phyloP scores from a whole-genome alignment of 1,140 invertebrate genomes.

The Melipona quadrifasciata region DNA sequence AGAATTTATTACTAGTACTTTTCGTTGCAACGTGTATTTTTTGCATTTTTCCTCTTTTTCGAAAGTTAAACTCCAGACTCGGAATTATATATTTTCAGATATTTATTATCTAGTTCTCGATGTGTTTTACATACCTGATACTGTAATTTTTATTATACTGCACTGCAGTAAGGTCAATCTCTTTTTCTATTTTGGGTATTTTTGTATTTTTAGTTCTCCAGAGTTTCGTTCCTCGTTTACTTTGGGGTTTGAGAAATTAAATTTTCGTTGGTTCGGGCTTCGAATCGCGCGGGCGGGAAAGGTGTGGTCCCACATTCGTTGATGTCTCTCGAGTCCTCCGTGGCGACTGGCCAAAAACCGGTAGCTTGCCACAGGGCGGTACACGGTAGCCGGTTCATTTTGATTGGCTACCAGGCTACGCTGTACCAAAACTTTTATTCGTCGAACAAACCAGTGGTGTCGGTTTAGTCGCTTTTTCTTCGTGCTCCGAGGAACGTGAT shows the following conservation, averaged over 20 bases:
- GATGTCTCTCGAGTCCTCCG: constrained; percentile 37
- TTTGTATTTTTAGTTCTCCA: neutral
- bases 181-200: too few species aligned
- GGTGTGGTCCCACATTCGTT: constrained; percentile 73
- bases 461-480: neutral
- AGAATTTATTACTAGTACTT: too few species aligned
- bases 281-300: constrained; percentile 66
- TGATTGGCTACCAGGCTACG: constrained; percentile 74
- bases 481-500: neutral
- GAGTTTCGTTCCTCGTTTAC: neutral
- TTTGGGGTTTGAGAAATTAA: neutral
- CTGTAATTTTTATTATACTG: too few species aligned
- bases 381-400: constrained; percentile 78
- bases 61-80: too few species aligned
- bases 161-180: too few species aligned
- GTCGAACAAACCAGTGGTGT: constrained; percentile 1
- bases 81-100: too few species aligned
- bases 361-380: constrained; percentile 79
- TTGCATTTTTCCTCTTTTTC: too few species aligned
- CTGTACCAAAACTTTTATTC: constrained; percentile 30
- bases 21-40: too few species aligned
- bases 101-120: too few species aligned
- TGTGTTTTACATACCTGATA: too few species aligned
- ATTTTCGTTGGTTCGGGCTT: neutral
- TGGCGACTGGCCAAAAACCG: constrained; percentile 76